Percentiles rank a stretch among this genome's conserved stretches.
phyloP scores from a whole-genome alignment of 2,113 vertebrate species.

The Xiphias gladius region DNA sequence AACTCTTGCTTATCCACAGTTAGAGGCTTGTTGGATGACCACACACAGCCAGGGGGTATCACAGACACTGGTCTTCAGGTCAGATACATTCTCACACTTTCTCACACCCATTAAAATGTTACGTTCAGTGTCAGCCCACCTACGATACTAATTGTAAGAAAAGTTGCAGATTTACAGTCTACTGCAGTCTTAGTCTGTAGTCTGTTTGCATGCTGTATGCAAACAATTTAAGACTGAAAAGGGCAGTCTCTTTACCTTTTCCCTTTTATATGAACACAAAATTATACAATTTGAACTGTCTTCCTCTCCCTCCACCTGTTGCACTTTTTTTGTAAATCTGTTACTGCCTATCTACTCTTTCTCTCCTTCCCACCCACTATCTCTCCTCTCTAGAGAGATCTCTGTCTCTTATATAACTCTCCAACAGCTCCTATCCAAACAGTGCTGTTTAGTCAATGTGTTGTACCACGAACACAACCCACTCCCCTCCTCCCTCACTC shows the following conservation, averaged over 20 bases:
- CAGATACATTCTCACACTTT: constrained; percentile 37
- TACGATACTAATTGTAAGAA: neutral
- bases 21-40: constrained; percentile 60
- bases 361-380: constrained; percentile 60
- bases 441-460: constrained; percentile 66
- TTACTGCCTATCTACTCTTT: constrained; percentile 44
- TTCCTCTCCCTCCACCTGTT: constrained; percentile 56
- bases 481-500: constrained; percentile 67
- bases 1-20: constrained; percentile 65
- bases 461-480: constrained; percentile 69
- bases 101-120: neutral
- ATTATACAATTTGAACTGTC: constrained; percentile 30
- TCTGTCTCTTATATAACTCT: constrained; percentile 77
- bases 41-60: constrained; percentile 42
- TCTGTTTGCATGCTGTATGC: neutral
- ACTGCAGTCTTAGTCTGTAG: too few species aligned
- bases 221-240: constrained; percentile 20
- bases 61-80: constrained; percentile 80
- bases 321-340: constrained; percentile 30
- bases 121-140: neutral
- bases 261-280: constrained; percentile 22
- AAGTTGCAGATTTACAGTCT: neutral
- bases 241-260: neutral
- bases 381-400: constrained; percentile 57
- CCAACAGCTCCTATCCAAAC: constrained; percentile 61